Evolutionary conservation across 2,113 vertebrate genomes (phyloP).

Genomic region (Porphyrio hochstetteri): DNA sequence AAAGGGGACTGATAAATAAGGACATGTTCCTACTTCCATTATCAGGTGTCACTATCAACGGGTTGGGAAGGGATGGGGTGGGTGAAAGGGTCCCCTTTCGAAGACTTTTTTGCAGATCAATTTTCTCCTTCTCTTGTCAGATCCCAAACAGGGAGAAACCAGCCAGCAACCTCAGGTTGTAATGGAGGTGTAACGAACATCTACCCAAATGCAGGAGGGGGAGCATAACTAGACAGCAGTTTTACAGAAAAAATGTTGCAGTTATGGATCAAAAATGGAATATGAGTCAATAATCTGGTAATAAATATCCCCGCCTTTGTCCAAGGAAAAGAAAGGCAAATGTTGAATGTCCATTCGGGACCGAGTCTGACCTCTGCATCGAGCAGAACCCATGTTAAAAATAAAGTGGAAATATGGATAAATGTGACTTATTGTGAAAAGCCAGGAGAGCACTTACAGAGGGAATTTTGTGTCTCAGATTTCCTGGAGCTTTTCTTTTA

Average conservation of each 20-base stretch:
- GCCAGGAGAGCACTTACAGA: neutral
- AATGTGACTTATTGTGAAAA: neutral
- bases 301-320: neutral
- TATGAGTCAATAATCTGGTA: neutral
- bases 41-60: neutral
- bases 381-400: neutral
- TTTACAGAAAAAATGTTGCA: neutral
- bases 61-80: neutral
- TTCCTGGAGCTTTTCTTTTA: neutral
- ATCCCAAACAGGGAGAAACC: neutral
- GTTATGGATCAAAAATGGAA: neutral
- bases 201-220: neutral
- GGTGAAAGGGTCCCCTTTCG: neutral
- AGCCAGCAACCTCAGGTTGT: neutral
- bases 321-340: neutral
- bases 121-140: neutral
- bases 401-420: neutral
- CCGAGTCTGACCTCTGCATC: neutral
- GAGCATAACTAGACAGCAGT: neutral
- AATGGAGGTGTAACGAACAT: neutral
- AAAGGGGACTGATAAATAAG: constrained; percentile 41
- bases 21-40: neutral
- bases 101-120: neutral
- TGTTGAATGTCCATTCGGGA: neutral
- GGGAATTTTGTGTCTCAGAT: neutral